Conservation (phyloP, 2,888 invertebrate genomes). For the Hedychridium roseum region DNA sequence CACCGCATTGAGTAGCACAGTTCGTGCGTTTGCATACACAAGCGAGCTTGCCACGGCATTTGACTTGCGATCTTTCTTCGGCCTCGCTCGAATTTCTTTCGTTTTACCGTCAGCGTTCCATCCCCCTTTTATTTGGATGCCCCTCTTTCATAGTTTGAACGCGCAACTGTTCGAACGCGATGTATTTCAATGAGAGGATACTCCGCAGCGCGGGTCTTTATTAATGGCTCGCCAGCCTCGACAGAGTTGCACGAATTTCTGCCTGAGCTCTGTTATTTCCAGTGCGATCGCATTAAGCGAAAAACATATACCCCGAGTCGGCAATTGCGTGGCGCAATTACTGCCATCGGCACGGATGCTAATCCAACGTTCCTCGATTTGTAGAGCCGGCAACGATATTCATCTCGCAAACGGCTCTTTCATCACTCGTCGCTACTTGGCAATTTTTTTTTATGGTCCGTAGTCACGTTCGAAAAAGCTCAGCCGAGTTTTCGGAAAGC, state of each 20-base stretch:
- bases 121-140: background rate
- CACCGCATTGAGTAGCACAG: constrained; percentile 14
- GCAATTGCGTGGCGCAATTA: constrained; percentile 24
- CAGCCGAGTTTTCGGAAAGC: too few species aligned
- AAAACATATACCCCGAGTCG: constrained; percentile 7
- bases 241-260: constrained; percentile 32
- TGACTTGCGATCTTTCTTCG: background rate
- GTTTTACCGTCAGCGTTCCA: background rate
- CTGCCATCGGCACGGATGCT: constrained; percentile 7
- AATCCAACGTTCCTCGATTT: too few species aligned
- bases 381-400: too few species aligned
- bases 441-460: too few species aligned
- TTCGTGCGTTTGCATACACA: constrained; percentile 15
- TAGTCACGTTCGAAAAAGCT: too few species aligned
- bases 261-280: constrained; percentile 31
- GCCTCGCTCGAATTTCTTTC: constrained; percentile 4
- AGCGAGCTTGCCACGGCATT: constrained; percentile 7
- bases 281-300: constrained; percentile 7
- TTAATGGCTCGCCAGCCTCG: constrained; percentile 31
- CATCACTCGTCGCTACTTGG: too few species aligned
- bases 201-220: constrained; percentile 25
- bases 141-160: too few species aligned
- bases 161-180: constrained; percentile 17
- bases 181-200: constrained; percentile 22
- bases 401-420: too few species aligned